A percentile compares a stretch with the other conserved stretches of the same genome.
Evolutionary conservation across 1,140 invertebrate species (phyloP).

Genomic region (Helicoverpa armigera): DNA sequence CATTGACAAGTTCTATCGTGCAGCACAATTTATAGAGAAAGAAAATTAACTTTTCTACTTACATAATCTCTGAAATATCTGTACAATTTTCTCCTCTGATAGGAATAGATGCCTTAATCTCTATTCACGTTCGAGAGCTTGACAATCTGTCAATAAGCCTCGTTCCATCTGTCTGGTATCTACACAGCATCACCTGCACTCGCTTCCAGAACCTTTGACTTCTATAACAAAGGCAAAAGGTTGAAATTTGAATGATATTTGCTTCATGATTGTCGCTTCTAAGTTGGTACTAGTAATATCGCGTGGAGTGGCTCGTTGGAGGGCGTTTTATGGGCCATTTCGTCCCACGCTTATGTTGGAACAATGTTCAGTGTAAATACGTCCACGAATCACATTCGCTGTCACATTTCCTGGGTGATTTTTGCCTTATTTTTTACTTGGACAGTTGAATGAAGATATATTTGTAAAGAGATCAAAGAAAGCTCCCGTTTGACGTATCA

Average conservation of each 20-base stretch:
- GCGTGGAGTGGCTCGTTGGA: slow-evolving; percentile 44
- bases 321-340: slow-evolving; percentile 50
- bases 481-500: background rate
- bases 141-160: slow-evolving; percentile 46
- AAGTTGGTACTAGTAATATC: slow-evolving; percentile 32
- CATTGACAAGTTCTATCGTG: too few relatives aligned
- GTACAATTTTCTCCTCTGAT: background rate
- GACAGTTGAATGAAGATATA: slow-evolving; percentile 11
- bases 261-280: background rate
- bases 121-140: slow-evolving; percentile 28
- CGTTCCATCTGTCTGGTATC: slow-evolving; percentile 42
- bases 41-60: background rate
- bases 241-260: background rate
- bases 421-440: background rate
- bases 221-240: background rate
- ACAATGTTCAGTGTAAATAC: slow-evolving; percentile 38
- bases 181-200: background rate
- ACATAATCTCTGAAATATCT: background rate
- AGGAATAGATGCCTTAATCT: slow-evolving; percentile 42
- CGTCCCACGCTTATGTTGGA: slow-evolving; percentile 52
- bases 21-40: background rate
- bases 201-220: too few relatives aligned
- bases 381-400: slow-evolving; percentile 17
- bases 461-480: slow-evolving; percentile 23
- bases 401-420: slow-evolving; percentile 28